Base-by-base conservation (phyloP, 2,888 invertebrate genomes). In the Abscondita cerata region DNA sequence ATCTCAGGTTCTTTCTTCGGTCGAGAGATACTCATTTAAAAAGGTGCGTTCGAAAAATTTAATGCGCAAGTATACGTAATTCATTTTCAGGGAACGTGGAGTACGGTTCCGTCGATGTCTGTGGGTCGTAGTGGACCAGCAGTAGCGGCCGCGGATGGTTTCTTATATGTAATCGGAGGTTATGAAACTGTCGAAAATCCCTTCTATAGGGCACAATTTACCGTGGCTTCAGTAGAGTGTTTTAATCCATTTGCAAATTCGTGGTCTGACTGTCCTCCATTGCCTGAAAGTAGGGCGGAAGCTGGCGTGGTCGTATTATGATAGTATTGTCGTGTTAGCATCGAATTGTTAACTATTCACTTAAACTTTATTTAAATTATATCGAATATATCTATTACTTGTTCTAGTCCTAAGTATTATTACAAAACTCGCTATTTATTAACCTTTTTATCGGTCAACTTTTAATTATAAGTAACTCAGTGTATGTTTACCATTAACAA, bases 281-380 rank as follows among this genome's bases (percentile, higher is more conserved):
- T 96, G 76, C 92, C 93, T 18, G 90, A 91, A 75, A 90, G 92
- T 71, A 87, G 95, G 66, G 92, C 93, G 54, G 95, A 95, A 81
- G 93, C 94, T 44, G 93, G 93, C 62, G 92, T 93, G 65, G 91
- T 92, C 59, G 89, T 93, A 75, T 89, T 89, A 77, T 88, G 87
- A 86, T 84, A 70, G 41, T 51, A 15, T 15, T 31, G 3, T 31
- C 4, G 12, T 3, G 4, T 48, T 31, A 19, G 12, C 25, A 19
- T 4, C 25, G 2, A 25, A 25, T 4, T 25, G 6, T 25, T 25
- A 6, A 4, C 6, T 25, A 25, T 25, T 25, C 6, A 4, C 25
- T 25, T 25, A 25, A 25, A 25, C 11, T 36, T 36, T 11, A 12
- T 3, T 9, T 36, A 36, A 36, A 12, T 36, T 36, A 6, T 12